Conservation (phyloP, 2,888 invertebrate species). For the Resseliella maxima region DNA sequence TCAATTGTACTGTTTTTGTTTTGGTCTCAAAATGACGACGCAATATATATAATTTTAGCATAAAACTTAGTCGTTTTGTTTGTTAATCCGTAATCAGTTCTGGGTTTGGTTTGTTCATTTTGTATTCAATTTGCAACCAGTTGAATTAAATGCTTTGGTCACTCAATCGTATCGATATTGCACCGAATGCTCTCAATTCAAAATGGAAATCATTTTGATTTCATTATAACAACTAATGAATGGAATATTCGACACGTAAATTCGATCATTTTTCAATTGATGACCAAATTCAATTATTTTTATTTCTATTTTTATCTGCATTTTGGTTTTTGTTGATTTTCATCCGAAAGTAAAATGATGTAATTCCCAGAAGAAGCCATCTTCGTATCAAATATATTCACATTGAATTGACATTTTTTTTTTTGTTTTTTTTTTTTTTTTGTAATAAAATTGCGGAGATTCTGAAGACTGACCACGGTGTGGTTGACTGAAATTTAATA, state of each 20-base stretch:
- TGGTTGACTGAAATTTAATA: constrained; percentile 8
- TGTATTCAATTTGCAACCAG: constrained; percentile 42
- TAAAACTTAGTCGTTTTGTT: not conserved
- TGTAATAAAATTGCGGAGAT: not conserved
- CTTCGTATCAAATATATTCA: not conserved
- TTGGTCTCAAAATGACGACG: not conserved
- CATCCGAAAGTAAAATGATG: too few species aligned
- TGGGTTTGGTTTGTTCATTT: constrained; percentile 15
- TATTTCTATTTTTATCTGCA: too few species aligned
- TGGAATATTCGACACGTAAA: not conserved
- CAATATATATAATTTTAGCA: constrained; percentile 2
- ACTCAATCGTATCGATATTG: constrained; percentile 10
- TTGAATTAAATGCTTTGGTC: constrained; percentile 35
- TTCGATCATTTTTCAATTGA: not conserved
- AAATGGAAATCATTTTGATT: not conserved
- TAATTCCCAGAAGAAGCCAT: not conserved
- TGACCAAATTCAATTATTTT: not conserved
- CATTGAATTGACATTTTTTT: not conserved
- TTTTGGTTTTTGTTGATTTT: too few species aligned
- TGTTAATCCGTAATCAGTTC: not conserved
- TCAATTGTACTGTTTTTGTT: not conserved
- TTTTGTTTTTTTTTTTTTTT: too few species aligned
- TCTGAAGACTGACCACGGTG: not conserved
- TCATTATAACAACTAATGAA: not conserved
- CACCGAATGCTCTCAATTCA: not conserved